Base-by-base conservation (phyloP, 2,113 vertebrate genomes). In the Prinia subflava region DNA sequence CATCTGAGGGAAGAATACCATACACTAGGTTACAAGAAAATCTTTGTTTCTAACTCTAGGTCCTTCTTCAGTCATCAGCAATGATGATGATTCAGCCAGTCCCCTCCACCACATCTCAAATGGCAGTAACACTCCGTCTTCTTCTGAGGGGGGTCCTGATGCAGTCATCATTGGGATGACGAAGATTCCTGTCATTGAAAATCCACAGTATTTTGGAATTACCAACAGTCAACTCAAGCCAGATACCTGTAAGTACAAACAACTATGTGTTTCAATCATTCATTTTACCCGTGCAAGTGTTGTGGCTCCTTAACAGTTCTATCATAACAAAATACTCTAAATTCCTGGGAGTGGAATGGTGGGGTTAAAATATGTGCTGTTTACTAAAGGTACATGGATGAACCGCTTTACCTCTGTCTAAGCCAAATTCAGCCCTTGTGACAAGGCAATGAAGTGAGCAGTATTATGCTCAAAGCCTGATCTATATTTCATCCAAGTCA, bases 131-230 rank as follows among this genome's bases (percentile, higher is more conserved):
- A 99, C 99, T 16, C 99, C 99, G 0, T 99, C 99, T 16, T 99
- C 99, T 62, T 99, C 99, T 25, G 99, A 99, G 91, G 99, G 99
- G 6, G 99, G 99, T 56, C 98, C 99, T 3, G 99, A 99, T 9
- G 98, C 99, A 8, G 99, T 99, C 69, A 99, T 99, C 92, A 99
- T 99, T 80, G 99, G 99, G 83, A 99, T 99, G 99, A 99, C 99
- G 19, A 99, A 99, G 98, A 99, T 99, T 95, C 99, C 99, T 0
- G 98, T 99, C 83, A 99, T 99, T 35, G 99, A 99, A 98, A 99
- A 99, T 97, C 99, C 99, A 0, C 99, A 99, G 95, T 99, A 99
- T 96, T 99, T 99, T 97, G 99, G 99, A 90, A 99, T 99, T 97
- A 99, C 99, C 59, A 99, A 99, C 96, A 99, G 98, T 96, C 98